Evolutionary conservation across 2,888 invertebrate species (phyloP).

Genomic region (Helobdella robusta): DNA sequence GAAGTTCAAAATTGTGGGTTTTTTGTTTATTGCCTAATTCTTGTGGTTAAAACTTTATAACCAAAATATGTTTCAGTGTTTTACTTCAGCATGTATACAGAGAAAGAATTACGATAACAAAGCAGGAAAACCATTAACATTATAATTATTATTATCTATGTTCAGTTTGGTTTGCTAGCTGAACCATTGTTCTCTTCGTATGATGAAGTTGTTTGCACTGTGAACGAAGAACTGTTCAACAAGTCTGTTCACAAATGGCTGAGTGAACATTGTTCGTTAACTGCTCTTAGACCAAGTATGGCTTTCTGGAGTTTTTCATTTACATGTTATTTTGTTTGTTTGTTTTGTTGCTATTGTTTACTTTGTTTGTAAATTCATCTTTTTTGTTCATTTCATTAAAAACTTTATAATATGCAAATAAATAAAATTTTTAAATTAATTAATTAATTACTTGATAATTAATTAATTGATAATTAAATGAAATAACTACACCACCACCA

Average conservation of each 20-base stretch:
- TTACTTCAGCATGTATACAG: neutral
- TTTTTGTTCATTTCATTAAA: too few relatives aligned
- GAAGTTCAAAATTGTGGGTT: constrained; percentile 18
- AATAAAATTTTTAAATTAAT: too few relatives aligned
- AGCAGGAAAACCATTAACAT: too few relatives aligned
- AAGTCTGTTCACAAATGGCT: constrained; percentile 19
- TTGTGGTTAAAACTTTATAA: neutral
- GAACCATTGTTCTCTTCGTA: constrained; percentile 23
- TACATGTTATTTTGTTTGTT: too few relatives aligned
- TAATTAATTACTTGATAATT: too few relatives aligned
- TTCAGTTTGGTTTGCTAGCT: constrained; percentile 19
- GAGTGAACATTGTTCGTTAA: constrained; percentile 17
- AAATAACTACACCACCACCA: too few relatives aligned
- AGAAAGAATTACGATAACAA: too few relatives aligned
- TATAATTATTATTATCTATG: neutral
- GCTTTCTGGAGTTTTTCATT: too few relatives aligned
- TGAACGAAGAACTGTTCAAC: constrained; percentile 6
- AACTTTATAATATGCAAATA: too few relatives aligned
- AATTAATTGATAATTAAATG: too few relatives aligned
- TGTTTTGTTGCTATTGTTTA: too few relatives aligned
- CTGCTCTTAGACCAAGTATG: constrained; percentile 22
- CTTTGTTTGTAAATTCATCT: too few relatives aligned
- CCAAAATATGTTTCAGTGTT: neutral
- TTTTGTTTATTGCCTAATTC: neutral
- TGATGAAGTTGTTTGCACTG: constrained; percentile 5